Evolutionary conservation across 2,113 vertebrate species (phyloP), one percentile per base, ranked within the genome.

Genomic region (Epinephelus moara): DNA sequence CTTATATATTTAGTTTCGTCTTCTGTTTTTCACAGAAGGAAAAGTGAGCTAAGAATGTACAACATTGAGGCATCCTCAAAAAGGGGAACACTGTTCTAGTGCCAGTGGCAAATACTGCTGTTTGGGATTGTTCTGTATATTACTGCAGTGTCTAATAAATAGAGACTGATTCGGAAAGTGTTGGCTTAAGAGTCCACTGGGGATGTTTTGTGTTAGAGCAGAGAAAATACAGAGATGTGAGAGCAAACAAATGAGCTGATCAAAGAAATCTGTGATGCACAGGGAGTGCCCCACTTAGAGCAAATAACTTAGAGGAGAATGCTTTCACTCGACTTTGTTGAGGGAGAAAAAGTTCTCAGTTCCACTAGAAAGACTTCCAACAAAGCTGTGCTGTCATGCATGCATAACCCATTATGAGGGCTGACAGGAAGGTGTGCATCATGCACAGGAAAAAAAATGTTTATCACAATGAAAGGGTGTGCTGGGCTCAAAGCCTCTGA

Each of bases 341-440:
- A 49, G 55, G 62, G 63, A 15, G 19, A 14, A 70, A 47, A 59
- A 59, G 27, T 47, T 73, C 25, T 69, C 50, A 70, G 53, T 71
- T 56, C 53, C 53, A 67, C 45, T 14, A 70, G 50, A 50, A 53
- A 56, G 12, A 76, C 53, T 66, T 66, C 15, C 53, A 45, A 84
- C 45, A 70, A 78, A 76, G 21, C 49, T 23, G 18, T 53, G 55
- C 30, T 27, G 62, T 67, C 64, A 81, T 59, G 74, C 73, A 84
- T 59, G n/a, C 47, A 75, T 47, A 62, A 45, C 7, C 30, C 30
- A 37, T 56, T 33, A 23, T 18, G 14, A 40, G 10, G 55, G 70
- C 30, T 50, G 53, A 47, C 49, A 42, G 30, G 30, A 82, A 63
- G 61, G 37, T 78, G 62, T 75, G 70, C 61, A 61, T 75, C 80